Evolutionary conservation across 2,797 vertebrate genomes (phyloP).

Genomic region (Enteromius viviparus): DNA sequence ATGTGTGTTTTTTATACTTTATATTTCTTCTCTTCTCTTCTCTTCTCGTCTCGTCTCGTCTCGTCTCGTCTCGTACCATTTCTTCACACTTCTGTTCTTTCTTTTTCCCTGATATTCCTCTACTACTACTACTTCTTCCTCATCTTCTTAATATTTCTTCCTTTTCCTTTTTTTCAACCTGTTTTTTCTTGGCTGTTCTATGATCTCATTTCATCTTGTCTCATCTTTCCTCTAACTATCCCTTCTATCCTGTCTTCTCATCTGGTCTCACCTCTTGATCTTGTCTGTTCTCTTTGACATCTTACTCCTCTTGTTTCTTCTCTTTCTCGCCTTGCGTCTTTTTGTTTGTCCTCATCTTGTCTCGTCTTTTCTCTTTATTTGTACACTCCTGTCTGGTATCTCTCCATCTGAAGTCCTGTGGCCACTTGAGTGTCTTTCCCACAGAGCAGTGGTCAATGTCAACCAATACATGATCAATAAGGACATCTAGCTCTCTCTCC

Average conservation of each 20-base stretch:
- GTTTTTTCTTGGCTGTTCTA: neutral
- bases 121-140: neutral
- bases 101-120: too few relatives aligned
- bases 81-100: neutral
- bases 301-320: neutral
- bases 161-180: neutral
- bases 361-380: neutral
- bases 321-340: neutral
- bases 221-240: neutral
- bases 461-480: slow-evolving; percentile 49
- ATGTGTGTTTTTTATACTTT: too few relatives aligned
- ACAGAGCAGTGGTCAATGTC: slow-evolving; percentile 40
- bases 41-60: neutral
- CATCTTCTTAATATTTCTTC: neutral
- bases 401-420: slow-evolving; percentile 7
- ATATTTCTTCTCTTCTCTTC: neutral
- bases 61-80: neutral
- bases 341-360: neutral
- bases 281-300: neutral
- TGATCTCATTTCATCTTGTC: neutral
- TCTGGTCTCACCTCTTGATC: slow-evolving; percentile 4
- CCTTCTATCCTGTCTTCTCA: neutral
- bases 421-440: slow-evolving; percentile 43
- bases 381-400: slow-evolving; percentile 12
- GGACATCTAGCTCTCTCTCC: slow-evolving; percentile 19